Evolutionary conservation across 92 coral and sea anemone species (phyloP).

Genomic region (Heliopora coerulea): DNA sequence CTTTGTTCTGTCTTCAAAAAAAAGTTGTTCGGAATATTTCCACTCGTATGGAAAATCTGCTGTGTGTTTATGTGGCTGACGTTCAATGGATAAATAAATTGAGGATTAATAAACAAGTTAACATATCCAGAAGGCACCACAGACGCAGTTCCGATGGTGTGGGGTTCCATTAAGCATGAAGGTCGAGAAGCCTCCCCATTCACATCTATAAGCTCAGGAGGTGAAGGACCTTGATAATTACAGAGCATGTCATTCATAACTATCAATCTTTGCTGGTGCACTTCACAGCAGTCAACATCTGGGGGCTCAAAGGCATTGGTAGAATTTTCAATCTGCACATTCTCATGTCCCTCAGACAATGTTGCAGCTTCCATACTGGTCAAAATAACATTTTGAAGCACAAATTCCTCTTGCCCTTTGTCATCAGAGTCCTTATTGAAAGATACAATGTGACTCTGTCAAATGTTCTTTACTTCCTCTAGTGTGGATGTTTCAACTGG

Average conservation of each 20-base stretch:
- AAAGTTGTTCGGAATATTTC: not conserved
- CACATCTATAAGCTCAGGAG: too few relatives aligned
- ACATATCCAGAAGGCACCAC: not conserved
- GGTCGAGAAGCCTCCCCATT: too few relatives aligned
- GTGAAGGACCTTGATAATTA: too few relatives aligned
- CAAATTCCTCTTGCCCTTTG: not conserved
- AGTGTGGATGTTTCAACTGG: slow-evolving; percentile 46
- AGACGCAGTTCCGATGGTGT: not conserved
- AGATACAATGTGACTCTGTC: not conserved
- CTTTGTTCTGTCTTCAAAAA: not conserved
- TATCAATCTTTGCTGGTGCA: too few relatives aligned
- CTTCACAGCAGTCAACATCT: too few relatives aligned
- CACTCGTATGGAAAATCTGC: not conserved
- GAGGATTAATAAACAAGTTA: not conserved
- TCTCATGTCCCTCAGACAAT: too few relatives aligned
- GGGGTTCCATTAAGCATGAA: too few relatives aligned
- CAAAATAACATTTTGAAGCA: not conserved
- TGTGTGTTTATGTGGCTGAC: not conserved
- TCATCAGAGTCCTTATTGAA: not conserved
- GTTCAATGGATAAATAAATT: not conserved
- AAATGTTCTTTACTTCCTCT: not conserved
- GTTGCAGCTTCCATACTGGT: not conserved
- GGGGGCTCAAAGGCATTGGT: too few relatives aligned
- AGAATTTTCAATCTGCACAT: too few relatives aligned
- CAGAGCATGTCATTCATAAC: too few relatives aligned